Base-by-base conservation (phyloP, 2,888 invertebrate species). In the Neelides folsomi region DNA sequence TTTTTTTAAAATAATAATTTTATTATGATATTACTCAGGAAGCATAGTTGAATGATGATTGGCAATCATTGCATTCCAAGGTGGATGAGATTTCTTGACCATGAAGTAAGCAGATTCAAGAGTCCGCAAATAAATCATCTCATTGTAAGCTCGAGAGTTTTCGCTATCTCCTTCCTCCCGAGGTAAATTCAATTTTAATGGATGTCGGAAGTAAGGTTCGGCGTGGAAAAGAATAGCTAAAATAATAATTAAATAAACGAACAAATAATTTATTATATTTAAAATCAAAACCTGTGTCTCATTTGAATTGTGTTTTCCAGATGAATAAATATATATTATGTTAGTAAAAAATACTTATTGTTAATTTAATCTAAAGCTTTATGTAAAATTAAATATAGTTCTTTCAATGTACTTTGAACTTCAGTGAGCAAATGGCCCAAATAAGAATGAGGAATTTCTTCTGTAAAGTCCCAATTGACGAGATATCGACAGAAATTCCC, bases 141-240 rank as follows among this genome's bases (percentile, higher is more conserved):
- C 94, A 73, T 94, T 95, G 74, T 95, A 95, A 79, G 90, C 88
- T 63, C 90, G 79, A 2, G 92, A 92, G 74, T 93, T 93, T 71
- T 94, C 93, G 39, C 75, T 78, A 47, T 88, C 93, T 69, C 88
- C 84, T 67, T 89, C 88, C 0, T 86, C 84, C 44, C 86, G 87
- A 66, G 82, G 83, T 70, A 93, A 92, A 66, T 85, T 86, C 68
- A 92, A 92, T 69, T 90, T 94, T 6, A 92, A 93, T 13, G 93
- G 92, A 72, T 94, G 93, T 71, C 93, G 93, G 73, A 87, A 95
- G 71, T 93, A 94, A 0, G 94, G 95, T 72, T 94, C 93, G 40
- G 83, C 77, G 47, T 92, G 92, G 57, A 95, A 78, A 62, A 95
- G 92, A 66, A 94, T 77, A 40, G 92, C 93, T 76, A 62, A 9